These are phyloP conservation scores for Spodoptera picta DNA, from an alignment of 2,888 invertebrate species.

Conservation along the genomic window DNA sequence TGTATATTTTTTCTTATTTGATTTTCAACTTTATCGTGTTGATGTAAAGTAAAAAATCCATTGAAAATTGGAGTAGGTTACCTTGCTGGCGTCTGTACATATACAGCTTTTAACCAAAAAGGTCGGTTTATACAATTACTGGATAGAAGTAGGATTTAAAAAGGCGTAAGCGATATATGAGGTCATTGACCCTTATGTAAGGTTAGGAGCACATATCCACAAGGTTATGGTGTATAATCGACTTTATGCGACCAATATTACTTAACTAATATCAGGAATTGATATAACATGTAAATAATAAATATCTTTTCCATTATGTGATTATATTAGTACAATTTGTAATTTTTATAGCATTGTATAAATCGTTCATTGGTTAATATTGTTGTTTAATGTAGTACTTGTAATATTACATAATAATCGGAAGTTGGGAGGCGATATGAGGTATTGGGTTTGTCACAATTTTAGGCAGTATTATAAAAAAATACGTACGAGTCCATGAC, in stretches of 20 bases:
- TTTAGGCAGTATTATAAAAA: conserved; percentile 33
- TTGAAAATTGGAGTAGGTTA: too few species aligned
- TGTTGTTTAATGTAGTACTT: conserved; percentile 30
- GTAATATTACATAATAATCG: conserved; percentile 31
- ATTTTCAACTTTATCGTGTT: too few species aligned
- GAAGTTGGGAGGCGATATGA: conserved; percentile 2
- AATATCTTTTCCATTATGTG: conserved; percentile 42
- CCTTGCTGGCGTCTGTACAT: neutral
- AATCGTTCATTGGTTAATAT: conserved; percentile 27
- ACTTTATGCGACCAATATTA: conserved; percentile 35
- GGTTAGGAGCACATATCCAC: neutral
- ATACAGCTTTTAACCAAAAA: conserved; percentile 22
- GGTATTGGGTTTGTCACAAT: conserved; percentile 19
- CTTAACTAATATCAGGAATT: conserved; percentile 42
- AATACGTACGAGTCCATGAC: conserved; percentile 17
- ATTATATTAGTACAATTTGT: conserved; percentile 61
- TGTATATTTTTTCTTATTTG: too few species aligned
- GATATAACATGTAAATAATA: conserved; percentile 37
- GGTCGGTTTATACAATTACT: conserved; percentile 14
- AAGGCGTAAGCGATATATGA: neutral
- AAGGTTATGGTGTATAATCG: conserved; percentile 14
- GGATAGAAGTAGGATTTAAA: neutral
- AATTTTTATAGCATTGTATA: conserved; percentile 41
- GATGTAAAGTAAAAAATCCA: too few species aligned
- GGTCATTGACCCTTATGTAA: neutral